Base-by-base conservation (phyloP, 1,140 invertebrate genomes). In the Sitodiplosis mosellana region DNA sequence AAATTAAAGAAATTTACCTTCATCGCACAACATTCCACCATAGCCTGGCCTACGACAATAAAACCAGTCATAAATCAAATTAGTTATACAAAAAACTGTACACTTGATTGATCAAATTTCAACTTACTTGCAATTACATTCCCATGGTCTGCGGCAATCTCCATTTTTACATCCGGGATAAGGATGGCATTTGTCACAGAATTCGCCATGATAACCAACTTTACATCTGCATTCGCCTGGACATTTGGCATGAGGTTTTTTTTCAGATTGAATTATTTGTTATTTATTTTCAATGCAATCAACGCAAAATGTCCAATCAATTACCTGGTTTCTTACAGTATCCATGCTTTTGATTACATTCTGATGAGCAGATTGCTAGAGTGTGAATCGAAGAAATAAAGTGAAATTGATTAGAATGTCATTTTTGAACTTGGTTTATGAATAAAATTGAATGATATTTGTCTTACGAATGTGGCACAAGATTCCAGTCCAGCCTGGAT, bases 141-240 rank as follows among this genome's bases (percentile, higher is more conserved):
- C 84, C 85, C 85, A 90, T n/a, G 86, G 85, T 21, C 78, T 71
- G 56, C 76, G 80, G 60, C 87, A 92, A 36, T 74, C 70, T 14
- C 87, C 87, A 61, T 90, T 79, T 33, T 78, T 76, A 57, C 87
- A 91, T 40, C 85, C 87, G 0, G 87, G 86, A 64, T 91, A 90
- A 0, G 77, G 71, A 49, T 81, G 80, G 61, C 87, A 92, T 59
- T 83, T 75, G 40, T 81, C 75, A 59, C 87, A 92, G 52, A 80
- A 77, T 2, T 70, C 61, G 2, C 87, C 87, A 38, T 74, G 83
- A 83, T 85, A 92, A n/a, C 87, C 87, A 2, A 84, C 77, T 57
- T 83, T 83, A 62, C 87, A 90, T 55, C 87, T 82, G 67, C 69
- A 79, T 53, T 69, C 68, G 10, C 63, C 37, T n/a, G 14, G 17